Conservation (phyloP, 1,140 invertebrate species). For the Camponotus pennsylvanicus region DNA sequence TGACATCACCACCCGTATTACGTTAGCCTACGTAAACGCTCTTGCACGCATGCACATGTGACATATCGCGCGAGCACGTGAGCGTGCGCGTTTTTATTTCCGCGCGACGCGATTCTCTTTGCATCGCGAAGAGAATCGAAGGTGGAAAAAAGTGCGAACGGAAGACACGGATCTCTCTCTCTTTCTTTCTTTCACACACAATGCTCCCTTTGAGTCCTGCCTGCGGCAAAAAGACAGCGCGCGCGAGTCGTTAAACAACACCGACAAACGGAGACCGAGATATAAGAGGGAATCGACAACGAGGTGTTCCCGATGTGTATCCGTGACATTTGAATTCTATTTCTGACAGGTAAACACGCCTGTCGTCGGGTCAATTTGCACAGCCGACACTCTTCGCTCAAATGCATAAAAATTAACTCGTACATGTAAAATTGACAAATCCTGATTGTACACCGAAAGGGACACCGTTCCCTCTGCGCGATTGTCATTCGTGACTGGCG, state of each 20-base stretch:
- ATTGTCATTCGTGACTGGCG: neutral
- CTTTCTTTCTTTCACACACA: neutral
- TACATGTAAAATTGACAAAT: conserved; percentile 30
- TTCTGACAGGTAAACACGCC: conserved; percentile 39
- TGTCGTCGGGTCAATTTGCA: conserved; percentile 48
- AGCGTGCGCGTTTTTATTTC: conserved; percentile 37
- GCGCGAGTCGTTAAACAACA: conserved; percentile 36
- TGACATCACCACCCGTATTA: conserved; percentile 81
- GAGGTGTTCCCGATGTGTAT: conserved; percentile 4
- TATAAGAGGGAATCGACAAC: conserved; percentile 45
- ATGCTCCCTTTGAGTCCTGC: neutral
- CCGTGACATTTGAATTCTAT: conserved; percentile 37
- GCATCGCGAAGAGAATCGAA: conserved; percentile 5
- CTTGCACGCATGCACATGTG: conserved; percentile 31
- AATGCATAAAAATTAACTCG: conserved; percentile 45
- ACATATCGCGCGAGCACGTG: conserved; percentile 18
- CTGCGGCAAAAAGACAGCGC: conserved; percentile 16
- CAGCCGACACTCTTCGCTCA: conserved; percentile 19
- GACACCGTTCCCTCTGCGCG: neutral
- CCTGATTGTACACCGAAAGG: neutral
- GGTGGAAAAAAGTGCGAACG: conserved; percentile 11
- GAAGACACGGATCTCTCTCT: conserved; percentile 23
- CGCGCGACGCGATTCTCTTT: neutral
- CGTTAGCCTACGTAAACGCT: conserved; percentile 80
- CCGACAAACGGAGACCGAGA: conserved; percentile 13